Base-by-base conservation (phyloP, 2,797 vertebrate genomes). In the Alcedo quadribrachys region DNA sequence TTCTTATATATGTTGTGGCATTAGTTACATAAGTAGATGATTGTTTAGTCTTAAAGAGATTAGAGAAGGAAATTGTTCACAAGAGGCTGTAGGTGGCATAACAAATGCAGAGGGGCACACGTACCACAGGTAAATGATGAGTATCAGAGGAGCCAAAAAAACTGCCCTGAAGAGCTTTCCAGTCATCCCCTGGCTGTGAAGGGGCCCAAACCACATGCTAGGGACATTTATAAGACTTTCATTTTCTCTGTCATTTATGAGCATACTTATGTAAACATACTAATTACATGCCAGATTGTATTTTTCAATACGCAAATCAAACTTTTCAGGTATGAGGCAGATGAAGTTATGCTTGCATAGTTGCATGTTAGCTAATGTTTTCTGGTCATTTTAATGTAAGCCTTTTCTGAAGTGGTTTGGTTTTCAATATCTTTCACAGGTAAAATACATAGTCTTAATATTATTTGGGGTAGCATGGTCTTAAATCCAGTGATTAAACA, bases 1-100 rank as follows among this genome's bases (percentile, higher is more conserved):
- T 85, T 74, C 58, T 60, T 66, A 46, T 12, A 13, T 54, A 20
- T 67, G 19, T 50, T 87, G 37, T 62, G 43, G 35, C 13, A 7
- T 73, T 81, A 71, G 81, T 95, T 91, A 94, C 48, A 54, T 92
- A 95, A 94, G 45, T 55, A 81, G 55, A 15, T 40, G 78, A 81
- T 66, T 2, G 1, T 85, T 83, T 80, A 54, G 19, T 48, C 81
- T 48, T 75, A 48, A 91, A 90, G 81, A 87, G 40, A 57, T 91
- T 82, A 60, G 32, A 65, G 78, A 84, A 65, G 46, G 42, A 91
- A 90, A 48, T 74, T 46, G n/a, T 89, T 95, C 87, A 87, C 50
- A 58, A 28, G 69, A 57, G 82, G 76, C 77, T 74, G 84, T 85
- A 78, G 88, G 91, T 87, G 86, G 81, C 73, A 92, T 91, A 78